Evolutionary conservation across 92 coral and sea anemone species (phyloP).

Genomic region (Montipora capitata): DNA sequence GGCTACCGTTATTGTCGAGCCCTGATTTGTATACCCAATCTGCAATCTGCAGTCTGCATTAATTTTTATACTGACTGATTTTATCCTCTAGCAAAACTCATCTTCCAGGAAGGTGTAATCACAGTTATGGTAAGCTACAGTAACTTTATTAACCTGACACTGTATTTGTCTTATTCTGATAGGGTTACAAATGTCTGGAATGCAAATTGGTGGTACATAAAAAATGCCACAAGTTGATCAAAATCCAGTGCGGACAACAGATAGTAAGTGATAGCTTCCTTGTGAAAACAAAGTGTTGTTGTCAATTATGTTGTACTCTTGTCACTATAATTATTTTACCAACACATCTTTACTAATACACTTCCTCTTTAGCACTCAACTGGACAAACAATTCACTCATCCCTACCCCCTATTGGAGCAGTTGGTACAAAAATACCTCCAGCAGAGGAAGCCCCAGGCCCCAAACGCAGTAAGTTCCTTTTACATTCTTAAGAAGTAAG

Average conservation of each 20-base stretch:
- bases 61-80: no score
- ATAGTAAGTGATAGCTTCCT: constrained; percentile 47
- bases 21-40: no score
- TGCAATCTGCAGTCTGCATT: no score
- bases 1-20: no score
- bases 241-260: constrained; percentile 93
- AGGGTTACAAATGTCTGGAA: constrained; percentile 99
- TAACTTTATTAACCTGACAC: no score
- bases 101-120: no score
- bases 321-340: neutral
- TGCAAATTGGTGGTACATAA: constrained; percentile 97
- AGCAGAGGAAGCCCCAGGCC: constrained; percentile 87
- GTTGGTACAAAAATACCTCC: constrained; percentile 93
- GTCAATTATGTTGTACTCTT: neutral
- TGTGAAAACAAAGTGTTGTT: no score
- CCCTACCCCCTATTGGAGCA: constrained; percentile 95
- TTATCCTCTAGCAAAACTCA: no score
- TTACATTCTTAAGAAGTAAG: no score
- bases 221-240: constrained; percentile 96
- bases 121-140: no score
- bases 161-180: neutral
- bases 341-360: neutral
- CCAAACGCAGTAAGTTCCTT: constrained; percentile 90
- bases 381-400: constrained; percentile 85
- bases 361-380: constrained; percentile 31